phyloP scores from a whole-genome alignment of 2,888 invertebrate species.

The Synanthedon andrenaeformis region DNA sequence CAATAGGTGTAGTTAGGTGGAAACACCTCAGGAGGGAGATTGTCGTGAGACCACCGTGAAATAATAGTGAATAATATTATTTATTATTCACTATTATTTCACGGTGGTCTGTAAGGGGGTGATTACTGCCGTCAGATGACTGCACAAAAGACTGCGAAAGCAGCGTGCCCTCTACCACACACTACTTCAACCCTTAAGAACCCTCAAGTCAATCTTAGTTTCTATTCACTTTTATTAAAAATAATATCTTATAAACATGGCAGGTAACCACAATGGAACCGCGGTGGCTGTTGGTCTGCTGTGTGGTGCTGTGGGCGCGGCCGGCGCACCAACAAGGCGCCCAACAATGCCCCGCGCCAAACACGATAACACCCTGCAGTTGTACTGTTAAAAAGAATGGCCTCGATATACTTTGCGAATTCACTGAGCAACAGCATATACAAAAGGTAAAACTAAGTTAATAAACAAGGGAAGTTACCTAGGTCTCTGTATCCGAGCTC shows the following conservation, averaged over 20 bases:
- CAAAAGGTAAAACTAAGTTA: constrained; percentile 45
- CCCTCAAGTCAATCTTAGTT: no score
- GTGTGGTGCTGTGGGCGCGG: constrained; percentile 66
- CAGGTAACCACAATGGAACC: constrained; percentile 59
- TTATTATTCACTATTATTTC: no score
- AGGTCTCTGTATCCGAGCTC: no score
- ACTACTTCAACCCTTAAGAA: no score
- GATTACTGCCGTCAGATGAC: no score
- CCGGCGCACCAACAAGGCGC: constrained; percentile 60
- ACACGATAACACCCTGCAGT: constrained; percentile 82
- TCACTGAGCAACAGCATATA: constrained; percentile 84
- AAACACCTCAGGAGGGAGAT: no score
- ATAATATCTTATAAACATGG: constrained; percentile 4
- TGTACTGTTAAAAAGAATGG: constrained; percentile 91
- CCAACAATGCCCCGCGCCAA: constrained; percentile 81
- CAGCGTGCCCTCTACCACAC: no score
- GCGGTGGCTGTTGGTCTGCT: constrained; percentile 63
- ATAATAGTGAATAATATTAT: no score
- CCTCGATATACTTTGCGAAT: constrained; percentile 89
- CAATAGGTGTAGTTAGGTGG: no score
- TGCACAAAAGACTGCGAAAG: no score
- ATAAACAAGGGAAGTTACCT: neutral
- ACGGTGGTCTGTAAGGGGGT: no score
- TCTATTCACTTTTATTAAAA: neutral
- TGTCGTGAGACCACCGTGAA: no score